Conservation (phyloP, 2,797 vertebrate species). For the Acanthornis magna region DNA sequence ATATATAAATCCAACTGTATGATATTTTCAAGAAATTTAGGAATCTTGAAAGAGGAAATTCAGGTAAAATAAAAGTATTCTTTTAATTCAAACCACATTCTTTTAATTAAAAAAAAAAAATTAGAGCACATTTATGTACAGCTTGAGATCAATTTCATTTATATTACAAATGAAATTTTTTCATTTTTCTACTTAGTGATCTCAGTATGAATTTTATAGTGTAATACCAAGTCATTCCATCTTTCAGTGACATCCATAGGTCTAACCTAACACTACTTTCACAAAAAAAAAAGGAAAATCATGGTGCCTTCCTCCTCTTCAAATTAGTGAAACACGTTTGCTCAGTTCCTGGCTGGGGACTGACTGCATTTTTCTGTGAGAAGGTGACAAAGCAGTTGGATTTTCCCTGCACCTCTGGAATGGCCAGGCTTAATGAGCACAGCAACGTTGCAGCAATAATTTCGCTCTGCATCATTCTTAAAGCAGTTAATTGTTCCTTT, state of each 20-base stretch:
- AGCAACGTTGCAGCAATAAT: neutral
- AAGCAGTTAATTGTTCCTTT: neutral
- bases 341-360: neutral
- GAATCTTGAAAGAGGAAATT: neutral
- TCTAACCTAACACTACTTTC: neutral
- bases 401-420: neutral
- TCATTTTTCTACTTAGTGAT: neutral
- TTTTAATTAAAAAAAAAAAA: neutral
- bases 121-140: neutral
- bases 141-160: neutral
- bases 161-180: neutral
- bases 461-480: neutral
- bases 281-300: neutral
- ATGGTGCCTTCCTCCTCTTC: neutral
- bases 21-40: neutral
- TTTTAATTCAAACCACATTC: neutral
- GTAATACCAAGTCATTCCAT: neutral
- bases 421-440: neutral
- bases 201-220: neutral
- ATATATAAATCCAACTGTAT: neutral
- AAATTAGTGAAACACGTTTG: neutral
- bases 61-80: neutral
- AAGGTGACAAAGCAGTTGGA: neutral
- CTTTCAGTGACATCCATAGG: neutral
- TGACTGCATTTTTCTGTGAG: neutral